These are phyloP conservation scores for Cariama cristata DNA, from an alignment of 2,113 vertebrate genomes.

Conservation along the genomic window DNA sequence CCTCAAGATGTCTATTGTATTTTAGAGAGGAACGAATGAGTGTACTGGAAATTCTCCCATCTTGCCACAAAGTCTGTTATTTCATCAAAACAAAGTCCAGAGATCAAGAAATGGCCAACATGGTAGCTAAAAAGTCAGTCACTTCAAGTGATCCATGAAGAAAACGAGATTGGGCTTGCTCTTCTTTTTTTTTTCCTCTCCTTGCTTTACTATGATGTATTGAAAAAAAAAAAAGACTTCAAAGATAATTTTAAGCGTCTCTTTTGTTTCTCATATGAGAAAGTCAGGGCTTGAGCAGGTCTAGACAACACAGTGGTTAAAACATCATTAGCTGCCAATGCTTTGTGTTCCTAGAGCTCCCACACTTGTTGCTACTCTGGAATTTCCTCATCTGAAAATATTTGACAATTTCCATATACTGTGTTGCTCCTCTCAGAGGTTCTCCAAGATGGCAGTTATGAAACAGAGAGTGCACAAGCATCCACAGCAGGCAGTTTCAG, in stretches of 20 bases:
- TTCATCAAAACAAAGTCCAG: conserved; percentile 41
- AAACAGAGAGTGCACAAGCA: not conserved
- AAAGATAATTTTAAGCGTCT: not conserved
- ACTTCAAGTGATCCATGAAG: conserved; percentile 21
- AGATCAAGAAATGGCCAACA: conserved; percentile 41
- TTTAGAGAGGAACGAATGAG: conserved; percentile 45
- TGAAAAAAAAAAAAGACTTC: conserved; percentile 14
- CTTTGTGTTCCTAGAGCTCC: conserved; percentile 40
- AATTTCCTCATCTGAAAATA: conserved; percentile 19
- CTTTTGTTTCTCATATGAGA: conserved; percentile 55
- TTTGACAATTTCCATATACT: conserved; percentile 18
- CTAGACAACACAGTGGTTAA: conserved; percentile 53
- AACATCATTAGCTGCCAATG: conserved; percentile 40
- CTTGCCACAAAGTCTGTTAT: conserved; percentile 30
- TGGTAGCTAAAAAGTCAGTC: conserved; percentile 42
- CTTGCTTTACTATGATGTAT: conserved; percentile 19
- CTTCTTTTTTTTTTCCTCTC: fast-evolving
- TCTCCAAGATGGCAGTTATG: not conserved
- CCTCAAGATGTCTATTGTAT: conserved; percentile 60
- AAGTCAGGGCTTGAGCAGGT: conserved; percentile 46
- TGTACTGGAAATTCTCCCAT: conserved; percentile 53
- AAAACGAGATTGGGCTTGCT: conserved; percentile 25
- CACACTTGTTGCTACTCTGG: conserved; percentile 11
- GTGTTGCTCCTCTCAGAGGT: not conserved
- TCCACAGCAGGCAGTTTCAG: not conserved